These are phyloP conservation scores for Propsilocerus akamusi DNA, from an alignment of 1,140 invertebrate genomes.

Conservation along the genomic window DNA sequence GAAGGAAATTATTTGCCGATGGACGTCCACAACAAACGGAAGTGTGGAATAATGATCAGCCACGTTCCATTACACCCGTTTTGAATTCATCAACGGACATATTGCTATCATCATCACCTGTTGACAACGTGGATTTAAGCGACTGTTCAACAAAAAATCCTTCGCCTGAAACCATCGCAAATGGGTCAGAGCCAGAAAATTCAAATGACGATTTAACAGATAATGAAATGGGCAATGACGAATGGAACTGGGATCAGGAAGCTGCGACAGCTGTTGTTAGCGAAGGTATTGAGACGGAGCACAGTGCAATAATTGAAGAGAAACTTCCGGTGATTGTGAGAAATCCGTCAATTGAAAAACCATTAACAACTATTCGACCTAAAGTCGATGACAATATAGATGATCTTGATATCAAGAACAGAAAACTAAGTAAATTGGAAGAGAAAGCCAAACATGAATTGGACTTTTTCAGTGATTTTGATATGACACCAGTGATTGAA, in stretches of 20 bases:
- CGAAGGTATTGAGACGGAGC: conserved; percentile 8
- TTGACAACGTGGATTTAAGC: conserved; percentile 11
- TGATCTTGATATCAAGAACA: conserved; percentile 54
- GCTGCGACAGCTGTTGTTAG: too few relatives aligned
- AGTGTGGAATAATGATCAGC: conserved; percentile 13
- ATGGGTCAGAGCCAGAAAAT: conserved; percentile 20
- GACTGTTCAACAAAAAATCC: conserved; percentile 13
- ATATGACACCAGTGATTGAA: conserved; percentile 61
- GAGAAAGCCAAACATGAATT: conserved; percentile 31
- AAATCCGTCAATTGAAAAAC: background rate
- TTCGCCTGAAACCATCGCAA: conserved; percentile 8
- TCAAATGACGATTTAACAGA: conserved; percentile 5
- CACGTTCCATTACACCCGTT: conserved; percentile 20
- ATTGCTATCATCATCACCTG: conserved; percentile 17
- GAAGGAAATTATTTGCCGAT: conserved; percentile 62
- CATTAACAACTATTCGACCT: conserved; percentile 11
- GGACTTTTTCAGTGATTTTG: conserved; percentile 54
- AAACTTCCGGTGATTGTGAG: conserved; percentile 8
- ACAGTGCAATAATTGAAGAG: conserved; percentile 8
- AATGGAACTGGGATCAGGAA: conserved; percentile 5
- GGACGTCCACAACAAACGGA: conserved; percentile 36
- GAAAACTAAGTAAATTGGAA: conserved; percentile 27
- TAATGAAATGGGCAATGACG: conserved; percentile 6
- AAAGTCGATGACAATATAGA: conserved; percentile 39
- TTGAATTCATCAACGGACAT: conserved; percentile 12